Evolutionary conservation across 1,140 invertebrate genomes (phyloP).

Genomic region (Calephelis virginiensis): DNA sequence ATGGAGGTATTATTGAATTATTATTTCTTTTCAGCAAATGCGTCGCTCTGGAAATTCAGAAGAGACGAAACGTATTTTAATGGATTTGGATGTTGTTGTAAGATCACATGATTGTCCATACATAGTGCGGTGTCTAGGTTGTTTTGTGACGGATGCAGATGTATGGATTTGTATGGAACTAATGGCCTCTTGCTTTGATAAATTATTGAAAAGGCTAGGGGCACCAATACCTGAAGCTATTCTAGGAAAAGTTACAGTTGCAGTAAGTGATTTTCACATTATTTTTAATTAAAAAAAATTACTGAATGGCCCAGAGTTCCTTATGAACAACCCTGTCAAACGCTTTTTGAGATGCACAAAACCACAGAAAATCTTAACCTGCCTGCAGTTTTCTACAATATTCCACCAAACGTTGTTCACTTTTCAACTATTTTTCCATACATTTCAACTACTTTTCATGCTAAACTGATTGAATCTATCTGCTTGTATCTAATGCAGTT

Average conservation of each 20-base stretch:
- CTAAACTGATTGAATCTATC: too few relatives aligned
- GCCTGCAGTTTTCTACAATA: too few relatives aligned
- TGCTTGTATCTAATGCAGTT: too few relatives aligned
- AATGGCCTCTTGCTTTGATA: conserved; percentile 99
- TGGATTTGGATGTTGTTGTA: conserved; percentile 98
- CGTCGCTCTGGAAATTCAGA: conserved; percentile 96
- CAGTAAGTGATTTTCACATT: conserved; percentile 82
- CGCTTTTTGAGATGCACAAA: too few relatives aligned
- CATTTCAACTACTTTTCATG: too few relatives aligned
- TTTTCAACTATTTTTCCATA: too few relatives aligned
- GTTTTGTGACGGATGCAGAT: conserved; percentile 96
- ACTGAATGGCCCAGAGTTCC: too few relatives aligned
- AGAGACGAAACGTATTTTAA: conserved; percentile 98
- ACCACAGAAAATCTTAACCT: too few relatives aligned
- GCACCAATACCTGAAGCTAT: conserved; percentile 95
- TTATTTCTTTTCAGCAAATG: conserved; percentile 89
- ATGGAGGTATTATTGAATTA: neutral
- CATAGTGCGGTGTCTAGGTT: conserved; percentile 98
- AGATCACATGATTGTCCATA: conserved; percentile 98
- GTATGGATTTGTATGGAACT: conserved; percentile 97
- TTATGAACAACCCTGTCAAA: too few relatives aligned
- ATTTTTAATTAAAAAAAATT: too few relatives aligned
- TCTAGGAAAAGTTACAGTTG: conserved; percentile 96
- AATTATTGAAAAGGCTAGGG: conserved; percentile 91
- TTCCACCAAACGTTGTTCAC: too few relatives aligned